Conservation (phyloP, 2,888 invertebrate species). For the Microctonus aethiopoides region DNA sequence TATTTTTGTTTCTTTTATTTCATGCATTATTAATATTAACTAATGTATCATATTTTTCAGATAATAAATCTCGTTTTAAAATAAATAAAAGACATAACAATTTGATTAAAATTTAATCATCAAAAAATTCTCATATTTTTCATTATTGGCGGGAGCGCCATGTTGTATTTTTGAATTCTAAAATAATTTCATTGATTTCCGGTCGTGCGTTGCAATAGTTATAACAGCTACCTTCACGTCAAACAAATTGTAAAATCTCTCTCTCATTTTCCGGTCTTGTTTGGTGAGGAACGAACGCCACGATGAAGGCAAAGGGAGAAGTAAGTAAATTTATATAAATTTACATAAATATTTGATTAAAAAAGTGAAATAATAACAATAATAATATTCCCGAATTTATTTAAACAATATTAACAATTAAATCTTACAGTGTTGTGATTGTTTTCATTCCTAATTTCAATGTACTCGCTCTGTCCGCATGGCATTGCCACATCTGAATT, state of each 20-base stretch:
- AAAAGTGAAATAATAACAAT: neutral
- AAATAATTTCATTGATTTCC: neutral
- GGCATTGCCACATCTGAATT: neutral
- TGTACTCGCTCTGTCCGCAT: too few species aligned
- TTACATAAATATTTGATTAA: constrained; percentile 21
- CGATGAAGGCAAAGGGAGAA: constrained; percentile 92
- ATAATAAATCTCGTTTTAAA: too few species aligned
- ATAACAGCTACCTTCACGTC: neutral
- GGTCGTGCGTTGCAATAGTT: constrained; percentile 5
- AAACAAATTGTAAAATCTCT: constrained; percentile 56
- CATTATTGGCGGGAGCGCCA: neutral
- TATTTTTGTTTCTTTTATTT: too few species aligned
- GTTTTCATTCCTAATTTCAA: neutral
- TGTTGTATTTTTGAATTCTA: neutral
- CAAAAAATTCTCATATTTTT: too few species aligned
- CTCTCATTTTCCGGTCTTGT: constrained; percentile 47
- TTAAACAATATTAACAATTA: neutral
- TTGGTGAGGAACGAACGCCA: constrained; percentile 63
- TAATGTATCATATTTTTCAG: too few species aligned
- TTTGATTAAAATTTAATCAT: too few species aligned
- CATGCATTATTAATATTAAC: too few species aligned
- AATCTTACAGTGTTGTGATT: neutral
- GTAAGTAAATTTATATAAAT: constrained; percentile 67
- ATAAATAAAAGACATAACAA: too few species aligned
- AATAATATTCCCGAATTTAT: neutral